Conservation (phyloP, 35 echinoderm and acorn worm species). For the Ophiothrix spiculata region DNA sequence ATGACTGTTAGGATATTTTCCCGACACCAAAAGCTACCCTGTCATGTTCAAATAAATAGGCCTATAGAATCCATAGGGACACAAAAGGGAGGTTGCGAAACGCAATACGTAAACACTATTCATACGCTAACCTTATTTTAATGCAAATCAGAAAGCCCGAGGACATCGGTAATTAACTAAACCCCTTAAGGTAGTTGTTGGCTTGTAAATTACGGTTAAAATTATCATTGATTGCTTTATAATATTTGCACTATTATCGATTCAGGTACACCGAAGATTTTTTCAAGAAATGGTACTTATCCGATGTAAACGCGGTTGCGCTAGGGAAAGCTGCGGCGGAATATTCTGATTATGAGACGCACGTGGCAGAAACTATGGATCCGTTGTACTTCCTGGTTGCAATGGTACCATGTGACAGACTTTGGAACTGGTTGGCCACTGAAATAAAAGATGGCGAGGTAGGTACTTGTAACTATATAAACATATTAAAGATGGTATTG, state of each 20-base stretch:
- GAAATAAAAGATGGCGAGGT: neutral
- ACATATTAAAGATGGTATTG: too few relatives aligned
- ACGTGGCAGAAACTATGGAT: neutral
- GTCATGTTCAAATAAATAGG: too few relatives aligned
- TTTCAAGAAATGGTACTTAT: slow-evolving; percentile 10
- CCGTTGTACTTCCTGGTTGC: slow-evolving; percentile 1
- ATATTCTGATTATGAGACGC: neutral
- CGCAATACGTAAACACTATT: neutral
- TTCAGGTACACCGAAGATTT: neutral
- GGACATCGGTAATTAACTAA: neutral
- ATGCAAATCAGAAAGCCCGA: neutral
- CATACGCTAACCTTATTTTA: too few relatives aligned
- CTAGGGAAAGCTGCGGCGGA: neutral
- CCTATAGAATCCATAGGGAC: neutral
- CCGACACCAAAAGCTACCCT: too few relatives aligned
- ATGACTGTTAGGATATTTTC: too few relatives aligned
- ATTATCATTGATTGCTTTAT: neutral
- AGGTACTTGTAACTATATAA: too few relatives aligned
- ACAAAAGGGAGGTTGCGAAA: neutral
- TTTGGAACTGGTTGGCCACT: neutral
- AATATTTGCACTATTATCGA: neutral
- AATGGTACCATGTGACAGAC: slow-evolving; percentile 2
- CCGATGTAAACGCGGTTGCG: neutral
- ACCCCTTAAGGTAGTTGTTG: too few relatives aligned
- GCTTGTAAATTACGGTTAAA: too few relatives aligned